phyloP scores from a whole-genome alignment of 2,888 invertebrate genomes.

The Caenorhabditis sp. region DNA sequence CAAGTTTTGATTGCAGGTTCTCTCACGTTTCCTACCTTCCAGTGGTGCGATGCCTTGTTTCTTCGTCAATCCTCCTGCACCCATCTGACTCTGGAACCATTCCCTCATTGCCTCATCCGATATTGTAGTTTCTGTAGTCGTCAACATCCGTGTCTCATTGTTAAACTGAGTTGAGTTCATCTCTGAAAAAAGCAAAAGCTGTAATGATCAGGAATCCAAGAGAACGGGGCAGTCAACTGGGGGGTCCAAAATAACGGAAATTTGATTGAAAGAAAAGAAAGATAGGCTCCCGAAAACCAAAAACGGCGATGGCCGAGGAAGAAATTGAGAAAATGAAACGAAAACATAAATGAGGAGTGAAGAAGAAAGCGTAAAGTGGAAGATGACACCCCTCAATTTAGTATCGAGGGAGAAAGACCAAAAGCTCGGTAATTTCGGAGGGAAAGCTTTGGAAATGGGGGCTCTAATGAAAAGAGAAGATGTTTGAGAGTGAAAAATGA shows the following conservation, averaged over 20 bases:
- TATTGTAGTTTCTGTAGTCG: slow-evolving; percentile 26
- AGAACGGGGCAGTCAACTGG: no score
- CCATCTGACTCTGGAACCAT: slow-evolving; percentile 50
- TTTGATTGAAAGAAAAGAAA: neutral
- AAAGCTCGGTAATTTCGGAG: slow-evolving; percentile 26
- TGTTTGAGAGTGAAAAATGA: slow-evolving; percentile 26
- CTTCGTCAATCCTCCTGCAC: slow-evolving; percentile 8
- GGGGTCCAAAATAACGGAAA: neutral
- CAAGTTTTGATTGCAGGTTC: no score
- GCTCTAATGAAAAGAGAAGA: slow-evolving; percentile 22
- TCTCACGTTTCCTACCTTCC: slow-evolving; percentile 12
- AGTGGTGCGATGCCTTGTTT: neutral
- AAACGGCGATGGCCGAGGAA: no score
- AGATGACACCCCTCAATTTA: slow-evolving; percentile 33
- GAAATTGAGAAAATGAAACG: neutral
- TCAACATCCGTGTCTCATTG: slow-evolving; percentile 3
- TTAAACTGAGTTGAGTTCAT: slow-evolving; percentile 22
- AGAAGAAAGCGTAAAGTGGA: slow-evolving; percentile 15
- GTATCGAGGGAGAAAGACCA: slow-evolving; percentile 3
- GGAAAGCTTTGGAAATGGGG: neutral
- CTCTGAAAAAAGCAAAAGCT: neutral
- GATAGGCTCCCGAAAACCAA: neutral
- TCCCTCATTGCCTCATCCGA: slow-evolving; percentile 54
- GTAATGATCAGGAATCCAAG: neutral
- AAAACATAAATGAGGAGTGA: slow-evolving; percentile 23